Evolutionary conservation across 2,113 vertebrate genomes (phyloP).

Genomic region (Passer domesticus): DNA sequence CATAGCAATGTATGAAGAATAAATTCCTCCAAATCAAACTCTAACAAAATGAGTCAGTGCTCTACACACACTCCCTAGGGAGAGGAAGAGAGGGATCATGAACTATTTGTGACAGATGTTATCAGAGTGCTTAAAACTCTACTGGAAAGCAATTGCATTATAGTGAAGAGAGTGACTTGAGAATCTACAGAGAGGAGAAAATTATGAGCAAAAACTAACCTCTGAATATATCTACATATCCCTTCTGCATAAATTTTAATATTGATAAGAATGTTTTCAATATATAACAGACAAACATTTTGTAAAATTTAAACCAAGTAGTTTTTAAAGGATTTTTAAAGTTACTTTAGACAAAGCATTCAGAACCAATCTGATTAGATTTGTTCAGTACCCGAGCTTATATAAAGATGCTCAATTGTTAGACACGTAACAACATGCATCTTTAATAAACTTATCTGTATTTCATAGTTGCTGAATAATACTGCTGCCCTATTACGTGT

Average conservation of each 20-base stretch:
- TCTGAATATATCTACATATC: neutral
- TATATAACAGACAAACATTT: neutral
- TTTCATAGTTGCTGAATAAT: neutral
- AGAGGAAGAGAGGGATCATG: constrained; percentile 10
- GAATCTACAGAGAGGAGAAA: neutral
- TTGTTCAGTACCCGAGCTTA: neutral
- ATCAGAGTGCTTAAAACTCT: neutral
- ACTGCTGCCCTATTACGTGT: neutral
- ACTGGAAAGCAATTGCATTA: neutral
- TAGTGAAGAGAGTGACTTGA: neutral
- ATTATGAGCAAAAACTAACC: neutral
- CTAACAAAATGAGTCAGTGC: neutral
- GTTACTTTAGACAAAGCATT: neutral
- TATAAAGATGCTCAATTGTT: neutral
- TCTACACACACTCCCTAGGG: neutral
- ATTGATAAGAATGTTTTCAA: neutral
- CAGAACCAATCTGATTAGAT: neutral
- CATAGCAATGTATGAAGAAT: neutral
- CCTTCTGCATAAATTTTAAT: neutral
- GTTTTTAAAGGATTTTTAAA: neutral
- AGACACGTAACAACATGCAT: neutral
- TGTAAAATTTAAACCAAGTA: neutral
- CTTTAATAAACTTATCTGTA: neutral
- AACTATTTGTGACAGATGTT: constrained; percentile 2
- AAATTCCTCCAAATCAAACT: neutral